Base-by-base conservation (phyloP, 2,797 vertebrate species). In the Catharus ustulatus region DNA sequence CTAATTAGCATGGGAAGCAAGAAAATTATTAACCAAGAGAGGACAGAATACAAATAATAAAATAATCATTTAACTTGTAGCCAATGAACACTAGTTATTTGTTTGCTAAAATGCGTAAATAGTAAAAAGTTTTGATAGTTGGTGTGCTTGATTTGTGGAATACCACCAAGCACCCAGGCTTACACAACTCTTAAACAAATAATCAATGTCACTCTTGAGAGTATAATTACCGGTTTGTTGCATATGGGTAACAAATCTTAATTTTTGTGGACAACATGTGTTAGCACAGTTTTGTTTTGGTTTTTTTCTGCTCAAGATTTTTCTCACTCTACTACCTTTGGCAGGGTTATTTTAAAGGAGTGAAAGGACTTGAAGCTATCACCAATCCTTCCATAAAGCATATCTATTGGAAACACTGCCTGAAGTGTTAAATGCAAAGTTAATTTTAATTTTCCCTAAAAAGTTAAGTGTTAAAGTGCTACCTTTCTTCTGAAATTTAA, bases 131-230 rank as follows among this genome's bases (percentile, higher is more conserved):
- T 46, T 29, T 29, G n/a, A 40, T 20, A 54, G 48, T 21, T 61
- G n/a, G 5, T 54, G 40, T 40, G 46, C n/a, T 61, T 76, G 46
- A 46, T 45, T 40, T 40, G 29, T 54, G 55, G 63, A 68, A 61
- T 29, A n/a, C 5, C 73, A 77, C 16, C 0, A 0, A 54, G 24
- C 14, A 40, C 11, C 2, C 29, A 61, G 46, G 29, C 23, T 24
- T 68, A 19, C 38, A 46, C n/a, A 68, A 16, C 15, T 46, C 29
- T 54, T 48, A n/a, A 46, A 68, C 13, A 68, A 76, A 52, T 24
- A 45, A 76, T 23, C 54, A 23, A 1, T 2, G 5, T 15, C 1
- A 4, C 13, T 45, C 15, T n/a, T 23, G 13, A 46, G 40, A 17
- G 40, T 76, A 4, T 40, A 68, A 61, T 61, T 23, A 54, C 7